Evolutionary conservation across 2,888 invertebrate genomes (phyloP), one percentile per base, ranked within the genome.

Genomic region (Notodonta dromedarius): DNA sequence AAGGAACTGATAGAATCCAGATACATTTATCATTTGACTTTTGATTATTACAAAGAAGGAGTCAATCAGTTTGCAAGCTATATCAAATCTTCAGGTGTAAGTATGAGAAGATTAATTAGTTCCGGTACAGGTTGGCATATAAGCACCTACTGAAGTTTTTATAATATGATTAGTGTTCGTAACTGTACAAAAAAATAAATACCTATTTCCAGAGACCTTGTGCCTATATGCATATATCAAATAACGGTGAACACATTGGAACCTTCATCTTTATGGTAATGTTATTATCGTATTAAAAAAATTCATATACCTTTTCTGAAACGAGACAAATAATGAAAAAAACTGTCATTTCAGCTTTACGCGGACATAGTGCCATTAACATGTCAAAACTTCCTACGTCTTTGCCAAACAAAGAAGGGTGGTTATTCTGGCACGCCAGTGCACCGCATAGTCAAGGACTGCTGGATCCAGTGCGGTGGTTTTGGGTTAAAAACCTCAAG

Each of bases 381-480:
- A 0, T 94, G 94, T 69, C 91, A 94, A 58, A 94, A 94, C 71
- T 96, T 96, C 74, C 77, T 95, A 35, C 93, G 94, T 16, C 88
- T 94, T 24, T 95, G 95, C 76, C 87, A 85, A 52, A 80, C 81
- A 5, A 87, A 71, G 54, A 86, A 73, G 48, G 90, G 92, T 7
- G 94, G 95, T 8, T 95, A 94, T 79, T 80, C 88, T 44, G 94
- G 94, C 56, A 94, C 95, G 0, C 91, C 94, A 4, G 87, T 96
- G 16, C 96, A 96, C 76, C 93, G 96, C 61, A 94, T 96, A 56
- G 96, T 96, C 13, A 94, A 94, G 74, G 94, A 94, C 67, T 94
- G 96, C 58, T 97, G 96, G 96, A 94, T 96, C 46, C 96, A 96
- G 79, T 95, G 95, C 60, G 96, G 96, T 42, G 94, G 94, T 1